Evolutionary conservation across 2,888 invertebrate species (phyloP).

Genomic region (Crossocerus cetratus): DNA sequence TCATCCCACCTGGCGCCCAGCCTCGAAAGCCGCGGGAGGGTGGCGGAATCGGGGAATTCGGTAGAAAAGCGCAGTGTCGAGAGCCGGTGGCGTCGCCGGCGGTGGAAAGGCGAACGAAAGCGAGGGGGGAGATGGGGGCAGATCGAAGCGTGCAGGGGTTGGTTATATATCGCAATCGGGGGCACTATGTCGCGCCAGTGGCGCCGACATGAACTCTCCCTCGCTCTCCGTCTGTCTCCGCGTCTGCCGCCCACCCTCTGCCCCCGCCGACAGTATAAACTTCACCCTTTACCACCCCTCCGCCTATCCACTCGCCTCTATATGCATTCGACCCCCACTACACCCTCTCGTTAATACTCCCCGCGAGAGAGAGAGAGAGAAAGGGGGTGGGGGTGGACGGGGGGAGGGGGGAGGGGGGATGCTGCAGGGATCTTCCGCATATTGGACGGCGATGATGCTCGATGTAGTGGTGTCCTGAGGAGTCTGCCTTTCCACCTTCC

Average conservation of each 20-base stretch:
- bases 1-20: too few relatives aligned
- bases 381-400: neutral
- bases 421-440: conserved; percentile 28
- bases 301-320: conserved; percentile 12
- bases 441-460: conserved; percentile 23
- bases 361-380: neutral
- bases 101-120: too few relatives aligned
- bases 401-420: conserved; percentile 21
- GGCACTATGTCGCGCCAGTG: conserved; percentile 73
- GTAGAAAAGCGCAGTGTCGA: conserved; percentile 56
- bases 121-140: conserved; percentile 37
- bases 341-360: conserved; percentile 36
- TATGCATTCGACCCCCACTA: conserved; percentile 22
- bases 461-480: conserved; percentile 60
- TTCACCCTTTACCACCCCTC: conserved; percentile 17
- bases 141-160: conserved; percentile 64
- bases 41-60: conserved; percentile 52
- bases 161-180: conserved; percentile 72
- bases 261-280: conserved; percentile 28
- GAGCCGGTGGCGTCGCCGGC: neutral
- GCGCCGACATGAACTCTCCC: conserved; percentile 58
- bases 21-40: neutral
- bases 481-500: conserved; percentile 54
- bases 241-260: neutral
- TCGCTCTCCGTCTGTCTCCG: conserved; percentile 14